A percentile compares a stretch with the other conserved stretches of the same genome.
Conservation (phyloP, 1,140 invertebrate species). For the Ganaspis sp. region DNA sequence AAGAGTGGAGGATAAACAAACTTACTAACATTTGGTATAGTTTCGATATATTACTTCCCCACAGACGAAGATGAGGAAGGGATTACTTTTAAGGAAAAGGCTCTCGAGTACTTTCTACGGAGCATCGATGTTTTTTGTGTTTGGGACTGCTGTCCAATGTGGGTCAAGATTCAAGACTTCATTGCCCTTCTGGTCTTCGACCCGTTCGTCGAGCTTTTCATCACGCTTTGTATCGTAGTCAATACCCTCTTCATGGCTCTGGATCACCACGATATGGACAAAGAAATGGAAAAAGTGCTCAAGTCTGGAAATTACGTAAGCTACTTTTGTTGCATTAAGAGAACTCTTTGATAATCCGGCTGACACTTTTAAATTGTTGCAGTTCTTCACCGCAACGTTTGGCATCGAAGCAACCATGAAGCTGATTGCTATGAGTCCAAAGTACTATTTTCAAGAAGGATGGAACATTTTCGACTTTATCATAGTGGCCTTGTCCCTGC, state of each 20-base stretch:
- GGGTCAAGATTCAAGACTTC: conserved; percentile 93
- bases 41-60: conserved; percentile 95
- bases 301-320: conserved; percentile 97
- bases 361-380: too few relatives aligned
- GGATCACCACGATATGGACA: conserved; percentile 96
- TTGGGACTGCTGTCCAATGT: conserved; percentile 96
- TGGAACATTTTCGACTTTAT: conserved; percentile 99
- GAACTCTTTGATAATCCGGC: too few relatives aligned
- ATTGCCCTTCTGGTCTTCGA: conserved; percentile 96
- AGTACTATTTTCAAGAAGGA: conserved; percentile 98
- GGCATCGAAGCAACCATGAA: conserved; percentile 97
- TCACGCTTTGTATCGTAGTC: conserved; percentile 97
- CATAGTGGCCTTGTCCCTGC: conserved; percentile 95
- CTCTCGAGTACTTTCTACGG: conserved; percentile 84
- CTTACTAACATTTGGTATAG: conserved; percentile 85
- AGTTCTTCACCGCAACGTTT: conserved; percentile 99
- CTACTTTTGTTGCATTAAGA: conserved; percentile 50
- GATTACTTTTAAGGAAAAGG: conserved; percentile 90
- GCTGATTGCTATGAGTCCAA: conserved; percentile 96
- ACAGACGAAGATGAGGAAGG: conserved; percentile 94
- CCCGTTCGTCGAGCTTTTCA: conserved; percentile 98
- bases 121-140: conserved; percentile 95
- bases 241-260: conserved; percentile 99
- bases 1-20: conserved; percentile 80
- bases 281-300: conserved; percentile 88